phyloP scores from a whole-genome alignment of 1,140 invertebrate species.

The Macrotrachela quadricornifera region DNA sequence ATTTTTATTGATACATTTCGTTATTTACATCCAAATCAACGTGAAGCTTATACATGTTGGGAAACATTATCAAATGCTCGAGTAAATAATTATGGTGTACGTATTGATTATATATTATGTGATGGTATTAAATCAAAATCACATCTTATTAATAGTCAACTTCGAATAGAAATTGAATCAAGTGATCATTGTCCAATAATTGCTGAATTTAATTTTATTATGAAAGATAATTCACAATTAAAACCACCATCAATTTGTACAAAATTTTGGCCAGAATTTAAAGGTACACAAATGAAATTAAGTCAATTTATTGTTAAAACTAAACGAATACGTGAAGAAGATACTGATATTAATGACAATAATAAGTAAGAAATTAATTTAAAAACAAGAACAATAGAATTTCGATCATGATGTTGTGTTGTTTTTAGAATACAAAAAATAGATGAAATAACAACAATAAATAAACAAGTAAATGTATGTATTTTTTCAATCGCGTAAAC shows the following conservation, averaged over 20 bases:
- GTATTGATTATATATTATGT: slow-evolving; percentile 38
- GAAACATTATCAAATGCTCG: slow-evolving; percentile 31
- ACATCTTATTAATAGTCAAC: slow-evolving; percentile 20
- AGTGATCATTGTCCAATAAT: slow-evolving; percentile 40
- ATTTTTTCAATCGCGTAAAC: too few relatives aligned
- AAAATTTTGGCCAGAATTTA: slow-evolving; percentile 35
- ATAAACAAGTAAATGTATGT: too few relatives aligned
- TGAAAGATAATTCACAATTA: neutral
- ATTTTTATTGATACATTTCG: slow-evolving; percentile 36
- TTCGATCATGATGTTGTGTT: too few relatives aligned
- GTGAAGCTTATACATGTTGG: slow-evolving; percentile 38
- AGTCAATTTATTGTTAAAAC: slow-evolving; percentile 22
- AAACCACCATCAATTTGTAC: slow-evolving; percentile 31
- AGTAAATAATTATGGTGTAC: slow-evolving; percentile 36
- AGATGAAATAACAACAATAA: too few relatives aligned
- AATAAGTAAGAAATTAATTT: too few relatives aligned
- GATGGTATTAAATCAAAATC: slow-evolving; percentile 21
- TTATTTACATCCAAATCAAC: slow-evolving; percentile 29
- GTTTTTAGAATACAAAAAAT: too few relatives aligned
- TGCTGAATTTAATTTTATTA: slow-evolving; percentile 6
- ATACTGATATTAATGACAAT: too few relatives aligned
- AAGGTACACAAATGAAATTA: slow-evolving; percentile 34
- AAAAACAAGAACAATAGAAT: too few relatives aligned
- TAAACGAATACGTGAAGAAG: neutral
- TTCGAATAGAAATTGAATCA: slow-evolving; percentile 33